phyloP scores from a whole-genome alignment of 2,888 invertebrate genomes.

The Diplolepis rosae region DNA sequence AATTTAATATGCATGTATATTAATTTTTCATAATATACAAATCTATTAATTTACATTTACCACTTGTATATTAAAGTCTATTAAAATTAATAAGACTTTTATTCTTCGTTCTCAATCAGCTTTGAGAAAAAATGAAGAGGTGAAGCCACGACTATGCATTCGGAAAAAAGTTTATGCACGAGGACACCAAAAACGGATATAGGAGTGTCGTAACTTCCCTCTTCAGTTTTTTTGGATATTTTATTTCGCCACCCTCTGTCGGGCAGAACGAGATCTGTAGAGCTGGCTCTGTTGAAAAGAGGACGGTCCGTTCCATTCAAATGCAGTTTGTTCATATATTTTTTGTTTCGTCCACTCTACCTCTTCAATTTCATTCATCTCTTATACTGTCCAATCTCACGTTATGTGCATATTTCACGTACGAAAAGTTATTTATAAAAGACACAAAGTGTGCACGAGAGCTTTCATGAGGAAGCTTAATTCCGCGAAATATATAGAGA shows the following conservation, averaged over 20 bases:
- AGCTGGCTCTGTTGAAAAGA: constrained; percentile 4
- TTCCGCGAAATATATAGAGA: not conserved
- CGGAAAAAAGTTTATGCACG: constrained; percentile 4
- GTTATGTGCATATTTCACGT: constrained; percentile 4
- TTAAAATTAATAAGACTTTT: too few species aligned
- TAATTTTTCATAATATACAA: too few species aligned
- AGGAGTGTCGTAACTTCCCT: not conserved
- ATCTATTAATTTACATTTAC: too few species aligned
- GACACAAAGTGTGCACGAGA: not conserved
- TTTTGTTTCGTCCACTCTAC: constrained; percentile 21
- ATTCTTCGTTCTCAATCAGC: not conserved
- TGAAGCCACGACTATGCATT: not conserved
- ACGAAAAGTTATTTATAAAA: not conserved
- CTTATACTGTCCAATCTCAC: not conserved
- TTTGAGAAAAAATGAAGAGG: not conserved
- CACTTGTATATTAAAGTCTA: too few species aligned
- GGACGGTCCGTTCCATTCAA: constrained; percentile 17
- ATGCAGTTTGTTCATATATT: constrained; percentile 5
- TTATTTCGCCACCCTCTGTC: constrained; percentile 9
- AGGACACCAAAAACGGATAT: constrained; percentile 3
- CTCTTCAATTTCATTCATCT: constrained; percentile 5
- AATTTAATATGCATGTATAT: too few species aligned
- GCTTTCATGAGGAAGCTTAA: not conserved
- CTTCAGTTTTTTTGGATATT: constrained; percentile 3
- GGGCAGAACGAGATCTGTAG: constrained; percentile 6